Base-by-base conservation (phyloP, 2,113 vertebrate genomes). In the Hoplias malabaricus region DNA sequence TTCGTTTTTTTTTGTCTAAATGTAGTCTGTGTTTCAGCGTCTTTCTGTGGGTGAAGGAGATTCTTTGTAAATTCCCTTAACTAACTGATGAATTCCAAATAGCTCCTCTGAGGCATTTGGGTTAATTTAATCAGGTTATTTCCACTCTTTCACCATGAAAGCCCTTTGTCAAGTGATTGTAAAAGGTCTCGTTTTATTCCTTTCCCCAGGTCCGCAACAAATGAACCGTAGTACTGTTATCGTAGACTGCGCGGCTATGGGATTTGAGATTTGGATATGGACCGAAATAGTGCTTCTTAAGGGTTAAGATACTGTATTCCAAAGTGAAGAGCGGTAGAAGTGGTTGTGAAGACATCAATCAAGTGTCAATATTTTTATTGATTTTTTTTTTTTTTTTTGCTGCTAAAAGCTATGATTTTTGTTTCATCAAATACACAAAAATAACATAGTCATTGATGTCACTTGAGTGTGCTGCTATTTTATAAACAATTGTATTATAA, bases 391-490 rank as follows among this genome's bases (percentile, higher is more conserved):
- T 94, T 93, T 93, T 96, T 96, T 96, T 93, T 95, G 97, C 97
- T 98, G 96, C 97, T 98, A 98, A 95, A 96, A 96, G 96, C 97
- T 97, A 95, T 94, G 92, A 96, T 95, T 82, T 87, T 92, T 95
- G 92, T 93, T 96, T 94, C 94, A 96, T 96, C 90, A 92, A 93
- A 96, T 95, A 97, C 96, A 92, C 90, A 91, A 90, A 80, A 94
- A 96, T 96, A 96, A 95, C 96, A 90, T 96, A 96, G 95, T 96
- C 94, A 96, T n/a, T 98, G 96, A 96, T 96, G 95, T 98, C 96
- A 98, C 96, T 91, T 95, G 94, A 96, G 96, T 98, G 97, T 98
- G 97, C 97, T 98, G 97, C 97, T 98, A 98, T 98, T 97, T 98
- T 98, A 96, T 97, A 98, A 97, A 98, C 96, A 94, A 96, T 96